Percentiles rank a stretch among this genome's conserved stretches.
Conservation (phyloP, 2,888 invertebrate species). For the Pterobdella sp. region DNA sequence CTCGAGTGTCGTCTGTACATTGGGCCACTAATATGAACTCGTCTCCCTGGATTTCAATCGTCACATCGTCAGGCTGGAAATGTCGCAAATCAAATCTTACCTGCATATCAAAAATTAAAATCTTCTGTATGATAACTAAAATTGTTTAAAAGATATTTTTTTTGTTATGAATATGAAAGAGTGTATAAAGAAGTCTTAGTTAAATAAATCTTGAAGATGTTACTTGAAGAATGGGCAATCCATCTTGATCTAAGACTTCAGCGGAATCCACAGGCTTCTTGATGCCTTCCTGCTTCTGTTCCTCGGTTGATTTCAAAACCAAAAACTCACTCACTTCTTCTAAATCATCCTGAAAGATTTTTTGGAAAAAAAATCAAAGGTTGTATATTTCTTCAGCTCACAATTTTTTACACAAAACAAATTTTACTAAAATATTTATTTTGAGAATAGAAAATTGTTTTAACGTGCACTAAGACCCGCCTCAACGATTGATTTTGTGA, state of each 20-base stretch:
- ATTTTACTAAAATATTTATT: no score
- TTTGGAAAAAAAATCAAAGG: slow-evolving; percentile 5
- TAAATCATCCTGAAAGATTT: slow-evolving; percentile 38
- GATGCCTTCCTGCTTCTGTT: slow-evolving; percentile 38
- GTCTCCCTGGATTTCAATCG: slow-evolving; percentile 32
- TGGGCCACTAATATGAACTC: slow-evolving; percentile 35
- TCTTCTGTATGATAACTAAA: neutral
- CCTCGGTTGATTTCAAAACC: slow-evolving; percentile 39
- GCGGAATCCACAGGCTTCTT: slow-evolving; percentile 38
- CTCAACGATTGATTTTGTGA: no score
- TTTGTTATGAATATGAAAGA: neutral
- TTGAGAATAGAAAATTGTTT: neutral
- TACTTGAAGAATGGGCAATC: slow-evolving; percentile 38
- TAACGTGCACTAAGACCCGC: no score
- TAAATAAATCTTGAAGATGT: neutral
- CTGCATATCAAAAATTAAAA: neutral
- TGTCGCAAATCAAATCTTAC: slow-evolving; percentile 38
- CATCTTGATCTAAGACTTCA: slow-evolving; percentile 36
- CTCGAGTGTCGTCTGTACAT: slow-evolving; percentile 35
- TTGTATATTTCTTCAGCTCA: neutral
- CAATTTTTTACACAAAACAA: neutral
- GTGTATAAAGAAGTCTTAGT: neutral
- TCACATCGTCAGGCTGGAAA: slow-evolving; percentile 38
- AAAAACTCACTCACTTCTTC: slow-evolving; percentile 40
- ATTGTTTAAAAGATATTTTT: neutral